Conservation (phyloP, 2,113 vertebrate genomes). For the Ondatra zibethicus region DNA sequence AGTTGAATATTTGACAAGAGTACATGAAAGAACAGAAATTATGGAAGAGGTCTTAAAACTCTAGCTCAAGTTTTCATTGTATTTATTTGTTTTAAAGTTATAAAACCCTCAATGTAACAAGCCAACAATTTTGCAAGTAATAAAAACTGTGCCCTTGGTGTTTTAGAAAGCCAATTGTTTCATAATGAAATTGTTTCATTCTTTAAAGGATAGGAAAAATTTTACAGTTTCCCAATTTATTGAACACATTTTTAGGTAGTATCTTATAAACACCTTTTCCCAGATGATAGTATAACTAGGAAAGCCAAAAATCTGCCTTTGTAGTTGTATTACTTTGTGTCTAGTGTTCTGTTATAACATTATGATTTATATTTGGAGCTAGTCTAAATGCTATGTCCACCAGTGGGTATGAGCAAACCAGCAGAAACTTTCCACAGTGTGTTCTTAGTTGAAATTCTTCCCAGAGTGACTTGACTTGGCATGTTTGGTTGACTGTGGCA, state of each 20-base stretch:
- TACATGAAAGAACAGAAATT: background rate
- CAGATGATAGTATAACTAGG: background rate
- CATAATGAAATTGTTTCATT: background rate
- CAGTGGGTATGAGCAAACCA: conserved; percentile 59
- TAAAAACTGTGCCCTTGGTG: background rate
- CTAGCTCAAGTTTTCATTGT: conserved; percentile 18
- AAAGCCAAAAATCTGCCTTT: background rate
- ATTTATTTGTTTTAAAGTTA: conserved; percentile 35
- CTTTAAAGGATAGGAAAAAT: background rate
- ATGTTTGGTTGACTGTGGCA: conserved; percentile 76
- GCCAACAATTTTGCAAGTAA: conserved; percentile 35
- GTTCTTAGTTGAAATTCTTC: conserved; percentile 77
- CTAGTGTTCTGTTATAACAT: conserved; percentile 1
- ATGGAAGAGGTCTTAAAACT: background rate
- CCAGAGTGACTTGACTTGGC: conserved; percentile 78
- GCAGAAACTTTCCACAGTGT: conserved; percentile 71
- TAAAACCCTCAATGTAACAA: background rate
- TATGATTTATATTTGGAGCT: conserved; percentile 44
- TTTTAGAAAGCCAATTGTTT: conserved; percentile 28
- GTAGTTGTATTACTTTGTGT: background rate
- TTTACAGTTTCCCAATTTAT: background rate
- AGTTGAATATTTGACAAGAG: conserved; percentile 34
- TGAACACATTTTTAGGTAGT: background rate
- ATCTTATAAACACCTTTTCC: background rate
- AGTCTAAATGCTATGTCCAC: background rate